phyloP scores from a whole-genome alignment of 2,797 vertebrate genomes.

The Chromobotia macracanthus region DNA sequence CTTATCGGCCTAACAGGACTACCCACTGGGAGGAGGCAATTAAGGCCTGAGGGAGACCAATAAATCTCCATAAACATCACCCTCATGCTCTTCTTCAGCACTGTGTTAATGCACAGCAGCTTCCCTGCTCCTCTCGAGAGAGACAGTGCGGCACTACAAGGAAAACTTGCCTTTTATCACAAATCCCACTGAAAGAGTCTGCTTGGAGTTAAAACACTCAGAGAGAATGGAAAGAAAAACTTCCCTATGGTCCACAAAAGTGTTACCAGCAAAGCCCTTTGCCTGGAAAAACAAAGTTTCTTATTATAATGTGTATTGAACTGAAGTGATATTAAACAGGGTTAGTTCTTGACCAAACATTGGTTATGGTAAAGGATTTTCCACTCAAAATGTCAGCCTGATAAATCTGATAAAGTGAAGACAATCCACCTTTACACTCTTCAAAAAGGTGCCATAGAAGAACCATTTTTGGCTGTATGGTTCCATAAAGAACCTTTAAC shows the following conservation, averaged over 20 bases:
- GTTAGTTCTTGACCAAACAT: constrained; percentile 26
- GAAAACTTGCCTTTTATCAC: constrained; percentile 55
- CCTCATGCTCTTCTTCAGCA: constrained; percentile 45
- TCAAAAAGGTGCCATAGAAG: no score
- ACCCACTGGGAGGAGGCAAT: constrained; percentile 79
- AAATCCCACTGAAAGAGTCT: constrained; percentile 42
- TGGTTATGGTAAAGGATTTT: neutral
- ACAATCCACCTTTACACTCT: neutral
- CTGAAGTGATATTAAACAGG: constrained; percentile 8
- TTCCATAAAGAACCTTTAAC: no score
- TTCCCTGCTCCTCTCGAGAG: constrained; percentile 38
- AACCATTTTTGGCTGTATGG: no score
- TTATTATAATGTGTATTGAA: neutral
- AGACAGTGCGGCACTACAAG: constrained; percentile 28
- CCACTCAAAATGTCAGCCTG: neutral
- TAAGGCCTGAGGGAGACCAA: constrained; percentile 74
- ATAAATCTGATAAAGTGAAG: neutral
- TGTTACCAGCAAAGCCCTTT: neutral
- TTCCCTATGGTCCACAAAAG: constrained; percentile 7
- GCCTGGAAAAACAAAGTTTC: neutral
- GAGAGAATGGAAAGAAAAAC: constrained; percentile 8
- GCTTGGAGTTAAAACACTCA: constrained; percentile 31
- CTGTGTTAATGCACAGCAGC: constrained; percentile 48
- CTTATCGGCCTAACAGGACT: constrained; percentile 72
- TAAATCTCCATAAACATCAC: constrained; percentile 87